Conservation (phyloP, 1,140 invertebrate genomes). For the Cyclargus thomasi region DNA sequence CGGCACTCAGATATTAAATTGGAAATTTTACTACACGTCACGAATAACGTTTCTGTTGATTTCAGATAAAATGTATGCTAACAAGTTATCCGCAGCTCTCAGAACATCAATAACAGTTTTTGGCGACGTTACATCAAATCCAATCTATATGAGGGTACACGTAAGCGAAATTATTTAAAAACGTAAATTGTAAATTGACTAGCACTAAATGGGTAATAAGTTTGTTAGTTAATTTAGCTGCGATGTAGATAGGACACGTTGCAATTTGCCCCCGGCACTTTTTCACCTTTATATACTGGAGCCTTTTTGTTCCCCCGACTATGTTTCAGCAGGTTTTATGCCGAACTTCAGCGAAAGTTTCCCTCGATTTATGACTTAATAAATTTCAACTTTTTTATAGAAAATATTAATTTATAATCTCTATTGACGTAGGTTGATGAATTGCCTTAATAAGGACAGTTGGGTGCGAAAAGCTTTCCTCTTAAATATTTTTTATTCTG, state of each 20-base stretch:
- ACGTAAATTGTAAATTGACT: constrained; percentile 19
- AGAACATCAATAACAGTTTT: neutral
- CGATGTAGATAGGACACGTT: constrained; percentile 65
- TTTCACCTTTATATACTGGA: constrained; percentile 52
- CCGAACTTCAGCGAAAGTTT: constrained; percentile 23
- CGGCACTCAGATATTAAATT: too few species aligned
- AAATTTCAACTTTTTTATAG: constrained; percentile 29
- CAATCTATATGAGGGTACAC: constrained; percentile 12
- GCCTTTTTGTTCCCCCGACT: constrained; percentile 20
- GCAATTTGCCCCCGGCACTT: constrained; percentile 40
- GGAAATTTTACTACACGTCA: too few species aligned
- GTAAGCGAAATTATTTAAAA: constrained; percentile 4
- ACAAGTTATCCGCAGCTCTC: neutral
- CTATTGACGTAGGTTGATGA: constrained; percentile 32
- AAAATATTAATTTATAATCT: constrained; percentile 33
- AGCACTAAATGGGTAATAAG: constrained; percentile 28
- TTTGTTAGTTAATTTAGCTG: constrained; percentile 54
- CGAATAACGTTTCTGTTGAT: too few species aligned
- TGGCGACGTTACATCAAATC: neutral
- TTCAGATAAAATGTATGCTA: neutral
- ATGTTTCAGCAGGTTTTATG: constrained; percentile 16
- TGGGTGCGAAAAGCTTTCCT: constrained; percentile 16
- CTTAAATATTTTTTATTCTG: neutral
- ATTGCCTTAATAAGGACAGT: constrained; percentile 29
- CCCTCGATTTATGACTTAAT: constrained; percentile 28